A percentile compares a stretch with the other conserved stretches of the same genome.
Evolutionary conservation across 2,888 invertebrate species (phyloP).

Genomic region (Phyto melanocephala): DNA sequence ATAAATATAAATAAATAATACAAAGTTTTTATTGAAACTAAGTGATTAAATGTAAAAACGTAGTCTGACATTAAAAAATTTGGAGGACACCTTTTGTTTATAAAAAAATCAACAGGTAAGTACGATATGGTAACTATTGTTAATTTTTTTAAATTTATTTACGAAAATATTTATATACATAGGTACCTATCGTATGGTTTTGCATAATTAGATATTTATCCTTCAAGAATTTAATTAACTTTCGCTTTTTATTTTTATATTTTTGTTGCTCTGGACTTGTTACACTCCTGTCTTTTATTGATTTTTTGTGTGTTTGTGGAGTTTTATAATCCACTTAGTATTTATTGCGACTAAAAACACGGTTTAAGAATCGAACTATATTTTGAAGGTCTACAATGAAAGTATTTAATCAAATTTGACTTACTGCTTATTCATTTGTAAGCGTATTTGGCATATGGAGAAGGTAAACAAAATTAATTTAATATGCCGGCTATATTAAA

Average conservation of each 20-base stretch:
- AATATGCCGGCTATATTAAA: not conserved
- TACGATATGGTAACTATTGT: no score
- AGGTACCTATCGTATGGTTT: not conserved
- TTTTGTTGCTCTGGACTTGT: constrained; percentile 33
- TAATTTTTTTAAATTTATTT: no score
- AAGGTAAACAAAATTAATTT: not conserved
- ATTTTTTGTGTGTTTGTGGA: constrained; percentile 31
- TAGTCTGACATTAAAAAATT: not conserved
- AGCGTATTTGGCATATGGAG: not conserved
- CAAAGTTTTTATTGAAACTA: not conserved
- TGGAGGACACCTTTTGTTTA: constrained; percentile 8
- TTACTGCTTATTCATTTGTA: no score
- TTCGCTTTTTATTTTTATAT: not conserved
- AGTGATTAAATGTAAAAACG: not conserved
- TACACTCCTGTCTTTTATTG: constrained; percentile 42
- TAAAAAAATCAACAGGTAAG: constrained; percentile 57
- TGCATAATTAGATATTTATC: not conserved
- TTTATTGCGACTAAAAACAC: not conserved
- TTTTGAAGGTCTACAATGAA: constrained; percentile 34
- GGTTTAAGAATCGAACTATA: not conserved
- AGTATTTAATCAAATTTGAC: no score
- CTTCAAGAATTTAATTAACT: constrained; percentile 1
- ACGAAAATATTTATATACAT: not conserved
- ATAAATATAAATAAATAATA: not conserved
- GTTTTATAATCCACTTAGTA: not conserved